Percentiles rank a stretch among this genome's conserved stretches.
phyloP scores from a whole-genome alignment of 1,140 invertebrate species.

The Plectus sambesii region DNA sequence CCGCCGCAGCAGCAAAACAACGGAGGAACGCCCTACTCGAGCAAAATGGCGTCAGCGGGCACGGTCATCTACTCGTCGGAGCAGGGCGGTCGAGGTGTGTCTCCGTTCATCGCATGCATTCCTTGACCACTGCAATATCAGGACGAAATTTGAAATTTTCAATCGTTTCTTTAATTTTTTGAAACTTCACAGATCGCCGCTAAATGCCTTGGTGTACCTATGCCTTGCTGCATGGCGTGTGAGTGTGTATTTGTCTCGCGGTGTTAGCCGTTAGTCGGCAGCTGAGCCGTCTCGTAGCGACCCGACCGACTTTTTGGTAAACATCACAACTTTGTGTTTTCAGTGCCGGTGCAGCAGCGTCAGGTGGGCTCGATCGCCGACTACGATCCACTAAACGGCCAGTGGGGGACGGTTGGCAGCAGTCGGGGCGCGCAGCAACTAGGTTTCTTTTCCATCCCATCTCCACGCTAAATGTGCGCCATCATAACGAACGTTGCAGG shows the following conservation, averaged over 20 bases:
- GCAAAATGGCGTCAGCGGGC: slow-evolving; percentile 13
- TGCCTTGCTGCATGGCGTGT: too few relatives aligned
- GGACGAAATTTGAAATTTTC: too few relatives aligned
- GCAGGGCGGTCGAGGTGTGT: slow-evolving; percentile 25
- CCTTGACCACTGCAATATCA: too few relatives aligned
- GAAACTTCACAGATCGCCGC: too few relatives aligned
- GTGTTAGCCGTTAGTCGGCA: too few relatives aligned
- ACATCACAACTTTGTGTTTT: slow-evolving; percentile 10
- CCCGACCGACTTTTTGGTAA: background rate
- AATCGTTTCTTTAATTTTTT: too few relatives aligned
- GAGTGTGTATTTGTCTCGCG: too few relatives aligned
- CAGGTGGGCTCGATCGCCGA: slow-evolving; percentile 83
- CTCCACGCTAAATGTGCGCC: slow-evolving; percentile 6
- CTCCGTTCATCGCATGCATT: slow-evolving; percentile 6
- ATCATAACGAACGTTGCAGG: background rate
- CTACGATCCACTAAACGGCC: slow-evolving; percentile 84
- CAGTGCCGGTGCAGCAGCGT: slow-evolving; percentile 46
- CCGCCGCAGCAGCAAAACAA: too few relatives aligned
- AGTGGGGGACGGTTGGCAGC: slow-evolving; percentile 62
- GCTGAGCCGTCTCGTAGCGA: too few relatives aligned
- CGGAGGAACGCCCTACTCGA: slow-evolving; percentile 14
- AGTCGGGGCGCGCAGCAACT: slow-evolving; percentile 44
- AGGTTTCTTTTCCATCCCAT: slow-evolving; percentile 1
- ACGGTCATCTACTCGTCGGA: slow-evolving; percentile 32
- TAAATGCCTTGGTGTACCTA: too few relatives aligned